Conservation (phyloP, 2,888 invertebrate species). For the Monopis laevigella region DNA sequence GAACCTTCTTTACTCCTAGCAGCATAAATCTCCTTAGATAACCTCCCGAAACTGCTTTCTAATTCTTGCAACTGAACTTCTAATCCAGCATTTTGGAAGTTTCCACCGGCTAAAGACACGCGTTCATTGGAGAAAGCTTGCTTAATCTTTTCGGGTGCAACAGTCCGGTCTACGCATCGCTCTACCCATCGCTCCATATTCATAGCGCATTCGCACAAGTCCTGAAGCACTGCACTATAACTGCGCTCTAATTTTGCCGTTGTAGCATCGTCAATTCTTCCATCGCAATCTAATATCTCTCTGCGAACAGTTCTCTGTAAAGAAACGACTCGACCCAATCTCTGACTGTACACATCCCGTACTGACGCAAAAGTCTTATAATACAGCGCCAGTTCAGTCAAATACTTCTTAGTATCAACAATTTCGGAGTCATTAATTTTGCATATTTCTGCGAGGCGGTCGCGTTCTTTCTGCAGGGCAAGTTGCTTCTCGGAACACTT, state of each 20-base stretch:
- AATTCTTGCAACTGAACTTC: slow-evolving; percentile 50
- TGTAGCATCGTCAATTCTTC: slow-evolving; percentile 30
- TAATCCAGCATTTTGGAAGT: slow-evolving; percentile 42
- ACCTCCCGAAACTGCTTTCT: slow-evolving; percentile 48
- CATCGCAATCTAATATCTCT: slow-evolving; percentile 44
- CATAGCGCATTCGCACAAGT: slow-evolving; percentile 44
- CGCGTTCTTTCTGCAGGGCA: slow-evolving; percentile 45
- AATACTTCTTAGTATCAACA: slow-evolving; percentile 46
- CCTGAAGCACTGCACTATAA: slow-evolving; percentile 50
- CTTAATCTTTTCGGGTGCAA: slow-evolving; percentile 48
- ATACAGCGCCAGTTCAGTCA: slow-evolving; percentile 46
- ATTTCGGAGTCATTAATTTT: slow-evolving; percentile 52
- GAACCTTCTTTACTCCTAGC: slow-evolving; percentile 30
- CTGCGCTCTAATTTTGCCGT: slow-evolving; percentile 47
- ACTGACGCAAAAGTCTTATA: slow-evolving; percentile 47
- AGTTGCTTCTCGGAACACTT: slow-evolving; percentile 47
- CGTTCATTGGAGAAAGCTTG: slow-evolving; percentile 43
- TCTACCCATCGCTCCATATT: slow-evolving; percentile 53
- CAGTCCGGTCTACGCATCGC: slow-evolving; percentile 34
- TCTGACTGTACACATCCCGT: slow-evolving; percentile 47
- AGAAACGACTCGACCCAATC: slow-evolving; percentile 41
- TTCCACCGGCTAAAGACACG: slow-evolving; percentile 29
- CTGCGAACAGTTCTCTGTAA: slow-evolving; percentile 48
- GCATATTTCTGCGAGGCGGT: slow-evolving; percentile 45
- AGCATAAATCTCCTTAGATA: slow-evolving; percentile 39